Evolutionary conservation across 2,113 vertebrate species (phyloP).

Genomic region (Sylvilagus bachmani): DNA sequence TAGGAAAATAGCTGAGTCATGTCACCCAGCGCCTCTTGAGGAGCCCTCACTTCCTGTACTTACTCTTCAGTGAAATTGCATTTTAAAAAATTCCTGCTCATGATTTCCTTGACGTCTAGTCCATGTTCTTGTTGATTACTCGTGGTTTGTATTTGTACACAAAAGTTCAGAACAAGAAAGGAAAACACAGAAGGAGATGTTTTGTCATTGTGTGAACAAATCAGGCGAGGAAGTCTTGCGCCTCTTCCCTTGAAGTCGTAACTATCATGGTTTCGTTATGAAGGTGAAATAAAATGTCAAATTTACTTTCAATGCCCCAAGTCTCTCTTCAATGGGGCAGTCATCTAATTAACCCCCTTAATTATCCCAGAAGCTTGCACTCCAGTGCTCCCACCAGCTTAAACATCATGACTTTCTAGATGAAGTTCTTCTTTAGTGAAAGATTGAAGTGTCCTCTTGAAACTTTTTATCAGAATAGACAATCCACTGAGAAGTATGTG

Average conservation of each 20-base stretch:
- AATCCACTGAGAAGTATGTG: conserved; percentile 2
- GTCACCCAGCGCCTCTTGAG: neutral
- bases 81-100: neutral
- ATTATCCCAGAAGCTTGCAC: neutral
- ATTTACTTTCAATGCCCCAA: neutral
- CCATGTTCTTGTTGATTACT: neutral
- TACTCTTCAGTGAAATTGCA: neutral
- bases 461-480: neutral
- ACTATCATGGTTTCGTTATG: neutral
- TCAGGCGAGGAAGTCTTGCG: neutral
- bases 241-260: neutral
- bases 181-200: neutral
- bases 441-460: neutral
- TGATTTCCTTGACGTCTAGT: neutral
- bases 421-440: conserved; percentile 9
- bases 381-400: neutral
- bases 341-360: neutral
- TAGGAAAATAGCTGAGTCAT: neutral
- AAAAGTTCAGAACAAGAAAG: neutral
- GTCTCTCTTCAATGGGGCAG: neutral
- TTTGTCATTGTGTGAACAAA: neutral
- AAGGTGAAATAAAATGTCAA: conserved; percentile 39
- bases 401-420: conserved; percentile 12
- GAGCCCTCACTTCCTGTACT: neutral
- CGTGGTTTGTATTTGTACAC: neutral